A percentile compares a stretch with the other conserved stretches of the same genome.
Evolutionary conservation across 1,140 invertebrate genomes (phyloP).

Genomic region (Pararge aegeria): DNA sequence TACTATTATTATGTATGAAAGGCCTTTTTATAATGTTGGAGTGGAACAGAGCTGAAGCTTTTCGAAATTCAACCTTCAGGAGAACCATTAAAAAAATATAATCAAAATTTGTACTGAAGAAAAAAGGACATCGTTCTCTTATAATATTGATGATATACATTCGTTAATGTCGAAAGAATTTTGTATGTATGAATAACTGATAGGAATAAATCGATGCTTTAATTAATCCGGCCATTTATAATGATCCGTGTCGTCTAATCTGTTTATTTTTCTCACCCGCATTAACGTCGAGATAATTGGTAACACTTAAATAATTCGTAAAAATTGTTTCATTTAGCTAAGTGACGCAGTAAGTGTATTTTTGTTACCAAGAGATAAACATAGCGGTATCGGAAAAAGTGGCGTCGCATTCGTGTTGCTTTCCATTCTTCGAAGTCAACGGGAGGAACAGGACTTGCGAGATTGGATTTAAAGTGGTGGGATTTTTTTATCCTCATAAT

Average conservation of each 20-base stretch:
- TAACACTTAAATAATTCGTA: slow-evolving; percentile 14
- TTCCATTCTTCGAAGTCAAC: slow-evolving; percentile 59
- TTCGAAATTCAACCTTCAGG: too few species aligned
- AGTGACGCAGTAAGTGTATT: slow-evolving; percentile 39
- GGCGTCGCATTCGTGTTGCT: slow-evolving; percentile 35
- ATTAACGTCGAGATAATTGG: slow-evolving; percentile 15
- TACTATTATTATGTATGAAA: too few species aligned
- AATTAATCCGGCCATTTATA: not conserved
- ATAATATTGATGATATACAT: not conserved
- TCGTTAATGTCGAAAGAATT: not conserved
- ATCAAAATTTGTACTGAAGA: too few species aligned
- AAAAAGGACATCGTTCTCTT: too few species aligned
- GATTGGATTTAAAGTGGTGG: slow-evolving; percentile 47
- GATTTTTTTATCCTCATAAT: slow-evolving; percentile 46
- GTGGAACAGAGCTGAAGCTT: too few species aligned
- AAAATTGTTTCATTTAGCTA: slow-evolving; percentile 12
- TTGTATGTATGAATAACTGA: not conserved
- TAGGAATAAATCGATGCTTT: not conserved
- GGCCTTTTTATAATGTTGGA: too few species aligned
- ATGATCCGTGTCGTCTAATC: not conserved
- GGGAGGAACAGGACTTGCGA: slow-evolving; percentile 53
- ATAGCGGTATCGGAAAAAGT: slow-evolving; percentile 63
- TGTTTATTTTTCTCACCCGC: slow-evolving; percentile 9
- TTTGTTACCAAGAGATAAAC: slow-evolving; percentile 42
- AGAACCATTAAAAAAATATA: too few species aligned